Evolutionary conservation across 2,113 vertebrate genomes (phyloP).

Genomic region (Heterotilapia buettikoferi): DNA sequence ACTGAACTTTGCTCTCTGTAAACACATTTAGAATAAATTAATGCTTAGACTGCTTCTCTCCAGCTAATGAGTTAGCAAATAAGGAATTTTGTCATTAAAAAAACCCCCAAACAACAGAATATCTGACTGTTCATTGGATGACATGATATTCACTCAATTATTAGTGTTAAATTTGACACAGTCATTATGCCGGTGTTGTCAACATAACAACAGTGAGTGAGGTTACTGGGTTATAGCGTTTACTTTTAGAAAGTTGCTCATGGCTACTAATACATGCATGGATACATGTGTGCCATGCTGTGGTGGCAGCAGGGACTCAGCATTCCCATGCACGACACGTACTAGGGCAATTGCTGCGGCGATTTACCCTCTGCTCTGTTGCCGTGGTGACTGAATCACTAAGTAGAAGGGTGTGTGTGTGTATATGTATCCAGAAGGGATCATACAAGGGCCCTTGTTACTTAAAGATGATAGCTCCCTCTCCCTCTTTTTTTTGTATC

Average conservation of each 20-base stretch:
- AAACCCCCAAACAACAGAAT: neutral
- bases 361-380: constrained; percentile 74
- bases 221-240: neutral
- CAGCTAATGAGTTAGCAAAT: constrained; percentile 23
- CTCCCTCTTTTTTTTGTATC: neutral
- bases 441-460: constrained; percentile 60
- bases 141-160: neutral
- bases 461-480: constrained; percentile 20
- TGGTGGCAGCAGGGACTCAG: constrained; percentile 16
- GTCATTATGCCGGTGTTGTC: neutral
- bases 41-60: neutral
- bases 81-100: neutral
- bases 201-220: neutral
- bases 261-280: neutral
- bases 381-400: constrained; percentile 72
- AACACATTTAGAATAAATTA: constrained; percentile 11
- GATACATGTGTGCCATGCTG: neutral
- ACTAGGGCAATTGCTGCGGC: constrained; percentile 58
- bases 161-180: neutral
- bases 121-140: neutral
- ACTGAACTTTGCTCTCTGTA: neutral
- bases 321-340: constrained; percentile 74
- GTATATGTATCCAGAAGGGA: neutral
- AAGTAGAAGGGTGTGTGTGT: constrained; percentile 26
- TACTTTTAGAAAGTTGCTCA: neutral